Base-by-base conservation (phyloP, 2,888 invertebrate species). In the Dinocampus coccinellae region DNA sequence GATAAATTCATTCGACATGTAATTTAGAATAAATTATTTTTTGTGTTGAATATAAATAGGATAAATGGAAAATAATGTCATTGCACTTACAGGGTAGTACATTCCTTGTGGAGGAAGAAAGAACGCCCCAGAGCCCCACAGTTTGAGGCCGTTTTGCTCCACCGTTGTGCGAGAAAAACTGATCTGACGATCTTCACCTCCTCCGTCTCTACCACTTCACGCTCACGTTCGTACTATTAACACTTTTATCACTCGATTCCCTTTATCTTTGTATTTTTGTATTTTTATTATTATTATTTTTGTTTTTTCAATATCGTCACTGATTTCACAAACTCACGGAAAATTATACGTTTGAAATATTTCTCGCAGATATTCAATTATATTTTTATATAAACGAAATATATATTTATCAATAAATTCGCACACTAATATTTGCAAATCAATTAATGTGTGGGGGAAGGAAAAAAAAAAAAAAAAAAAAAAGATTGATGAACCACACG, bases 21-120 rank as follows among this genome's bases (percentile, higher is more conserved):
- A n/a, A n/a, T n/a, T n/a, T n/a, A n/a, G n/a, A n/a, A n/a, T n/a
- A n/a, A n/a, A n/a, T n/a, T n/a, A n/a, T n/a, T n/a, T n/a, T n/a
- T 29, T 29, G 29, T 29, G 29, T 29, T 4, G 3, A 29, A 29
- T 4, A 29, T 29, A 29, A 26, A 39, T 62, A 29, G 72, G 66
- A 67, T 61, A 74, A 66, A 47, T 52, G 33, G 16, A n/a, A 47
- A 53, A n/a, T n/a, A n/a, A n/a, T n/a, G n/a, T n/a, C 20, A 26
- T 0, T 47, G 68, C 76, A 94, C 95, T 95, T 92, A 96, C 95
- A 93, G 95, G 96, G 92, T 96, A 96, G 91, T 95, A 96, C 93
- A 96, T 95, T 93, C 96, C 96, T 94, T 95, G 96, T 91, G 95
- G 95, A 93, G 95, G 95, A 93, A 96, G 93, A 91, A 96, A 95